phyloP scores from a whole-genome alignment of 2,888 invertebrate species.

The Chymomyza amoena region DNA sequence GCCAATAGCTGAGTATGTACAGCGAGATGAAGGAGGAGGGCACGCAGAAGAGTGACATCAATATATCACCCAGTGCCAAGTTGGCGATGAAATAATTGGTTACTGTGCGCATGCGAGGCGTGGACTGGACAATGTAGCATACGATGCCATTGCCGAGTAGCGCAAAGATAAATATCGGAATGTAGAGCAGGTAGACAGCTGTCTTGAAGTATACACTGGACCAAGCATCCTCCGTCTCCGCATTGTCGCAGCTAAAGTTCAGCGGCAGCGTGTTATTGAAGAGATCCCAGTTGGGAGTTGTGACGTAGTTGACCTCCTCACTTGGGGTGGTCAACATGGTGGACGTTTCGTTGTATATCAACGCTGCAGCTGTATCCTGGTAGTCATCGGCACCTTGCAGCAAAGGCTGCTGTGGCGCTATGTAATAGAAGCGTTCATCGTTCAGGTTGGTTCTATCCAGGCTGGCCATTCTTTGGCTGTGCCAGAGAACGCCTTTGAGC shows the following conservation, averaged over 20 bases:
- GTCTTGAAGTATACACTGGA: conserved; percentile 82
- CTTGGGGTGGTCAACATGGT: conserved; percentile 30
- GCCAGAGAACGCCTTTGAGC: conserved; percentile 50
- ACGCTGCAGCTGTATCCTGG: conserved; percentile 30
- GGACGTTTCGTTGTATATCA: conserved; percentile 41
- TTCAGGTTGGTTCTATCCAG: conserved; percentile 21
- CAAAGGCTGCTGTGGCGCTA: conserved; percentile 56
- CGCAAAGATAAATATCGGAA: conserved; percentile 85
- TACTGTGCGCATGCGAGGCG: conserved; percentile 92
- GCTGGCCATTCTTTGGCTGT: conserved; percentile 31
- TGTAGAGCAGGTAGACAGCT: conserved; percentile 85
- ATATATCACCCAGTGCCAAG: conserved; percentile 91
- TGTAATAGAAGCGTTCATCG: conserved; percentile 58
- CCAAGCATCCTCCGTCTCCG: conserved; percentile 60
- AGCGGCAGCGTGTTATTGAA: conserved; percentile 49
- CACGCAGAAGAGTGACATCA: conserved; percentile 94
- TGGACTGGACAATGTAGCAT: conserved; percentile 90
- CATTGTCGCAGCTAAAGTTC: conserved; percentile 66
- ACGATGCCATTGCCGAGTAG: conserved; percentile 88
- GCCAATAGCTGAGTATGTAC: conserved; percentile 91
- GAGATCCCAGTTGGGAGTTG: conserved; percentile 10
- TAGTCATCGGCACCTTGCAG: conserved; percentile 49
- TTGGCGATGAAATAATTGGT: conserved; percentile 96
- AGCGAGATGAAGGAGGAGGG: conserved; percentile 93
- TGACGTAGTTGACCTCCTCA: conserved; percentile 12